Conservation (phyloP, 1,140 invertebrate genomes). For the Drosophila micromelanica region DNA sequence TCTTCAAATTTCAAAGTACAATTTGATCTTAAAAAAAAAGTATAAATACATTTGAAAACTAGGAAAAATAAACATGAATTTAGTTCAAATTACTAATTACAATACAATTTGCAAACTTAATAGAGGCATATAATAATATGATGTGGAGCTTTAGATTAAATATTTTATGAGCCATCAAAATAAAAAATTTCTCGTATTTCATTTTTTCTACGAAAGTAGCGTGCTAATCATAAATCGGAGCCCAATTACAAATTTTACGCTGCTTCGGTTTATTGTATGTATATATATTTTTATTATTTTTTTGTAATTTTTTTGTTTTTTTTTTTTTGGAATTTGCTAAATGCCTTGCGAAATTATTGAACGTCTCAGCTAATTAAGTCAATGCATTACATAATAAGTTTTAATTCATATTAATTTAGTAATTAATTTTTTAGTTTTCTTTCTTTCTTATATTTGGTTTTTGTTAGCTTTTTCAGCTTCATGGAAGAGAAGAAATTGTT, state of each 20-base stretch:
- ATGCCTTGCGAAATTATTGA: conserved; percentile 77
- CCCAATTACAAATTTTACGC: conserved; percentile 16
- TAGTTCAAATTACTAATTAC: too few relatives aligned
- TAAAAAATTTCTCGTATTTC: not conserved
- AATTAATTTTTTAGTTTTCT: conserved; percentile 44
- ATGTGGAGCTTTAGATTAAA: too few relatives aligned
- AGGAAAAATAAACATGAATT: too few relatives aligned
- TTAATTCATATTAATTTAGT: conserved; percentile 68
- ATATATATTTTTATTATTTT: conserved; percentile 23
- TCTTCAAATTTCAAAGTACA: too few relatives aligned
- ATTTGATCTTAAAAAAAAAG: too few relatives aligned
- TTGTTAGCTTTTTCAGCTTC: conserved; percentile 55
- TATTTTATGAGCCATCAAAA: not conserved
- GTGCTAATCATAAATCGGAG: too few relatives aligned
- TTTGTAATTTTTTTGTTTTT: conserved; percentile 9
- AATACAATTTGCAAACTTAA: too few relatives aligned
- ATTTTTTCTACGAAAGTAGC: too few relatives aligned
- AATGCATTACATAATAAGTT: conserved; percentile 70
- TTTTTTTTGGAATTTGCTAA: conserved; percentile 55
- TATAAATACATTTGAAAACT: too few relatives aligned
- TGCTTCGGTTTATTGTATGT: conserved; percentile 68
- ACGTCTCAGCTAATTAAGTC: conserved; percentile 78
- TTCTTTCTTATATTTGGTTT: conserved; percentile 11
- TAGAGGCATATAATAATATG: too few relatives aligned
- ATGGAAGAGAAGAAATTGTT: conserved; percentile 83